Base-by-base conservation (phyloP, 2,888 invertebrate species). In the Gasteruption jaculator region DNA sequence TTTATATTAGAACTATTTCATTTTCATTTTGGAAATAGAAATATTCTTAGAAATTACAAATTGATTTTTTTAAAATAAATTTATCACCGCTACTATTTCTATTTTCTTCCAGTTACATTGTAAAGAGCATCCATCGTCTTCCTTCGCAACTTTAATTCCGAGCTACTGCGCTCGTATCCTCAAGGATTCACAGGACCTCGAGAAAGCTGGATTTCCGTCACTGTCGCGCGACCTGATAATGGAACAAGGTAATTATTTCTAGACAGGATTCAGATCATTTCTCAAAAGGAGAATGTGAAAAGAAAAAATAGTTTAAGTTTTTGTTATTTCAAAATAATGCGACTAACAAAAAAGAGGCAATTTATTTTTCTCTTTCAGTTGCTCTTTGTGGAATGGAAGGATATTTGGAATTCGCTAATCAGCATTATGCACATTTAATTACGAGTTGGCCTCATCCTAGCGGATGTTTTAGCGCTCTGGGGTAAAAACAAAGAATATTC, bases 351-450 rank as follows among this genome's bases (percentile, higher is more conserved):
- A n/a, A n/a, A n/a, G n/a, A n/a, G n/a, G 3, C 18, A 12, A 26
- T 14, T 14, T 29, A 37, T 27, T 6, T 14, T 10, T n/a, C 36
- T 11, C 22, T 42, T 31, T 1, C 21, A 76, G 76, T 76, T 41
- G 56, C 71, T 19, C 52, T 76, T 4, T 76, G 76, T 48, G 74
- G 75, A 1, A 65, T 73, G 52, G 72, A 73, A 54, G 76, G 75
- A 10, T 74, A 64, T 47, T 45, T 58, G 1, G 73, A 76, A 43
- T 75, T 76, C 52, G 49, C 71, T 2, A 52, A 56, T 12, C 41
- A 50, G 4, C 60, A 57, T 31, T 74, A 72, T 61, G 56, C 65
- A 12, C 49, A 58, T 7, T 45, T 62, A 34, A 62, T 75, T 14
- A 41, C 73, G 5, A 52, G 53, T 7, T 75, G 74, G 74, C 68